These are phyloP conservation scores for Chrysochloris asiatica DNA, from an alignment of 2,113 vertebrate genomes.

Conservation along the genomic window DNA sequence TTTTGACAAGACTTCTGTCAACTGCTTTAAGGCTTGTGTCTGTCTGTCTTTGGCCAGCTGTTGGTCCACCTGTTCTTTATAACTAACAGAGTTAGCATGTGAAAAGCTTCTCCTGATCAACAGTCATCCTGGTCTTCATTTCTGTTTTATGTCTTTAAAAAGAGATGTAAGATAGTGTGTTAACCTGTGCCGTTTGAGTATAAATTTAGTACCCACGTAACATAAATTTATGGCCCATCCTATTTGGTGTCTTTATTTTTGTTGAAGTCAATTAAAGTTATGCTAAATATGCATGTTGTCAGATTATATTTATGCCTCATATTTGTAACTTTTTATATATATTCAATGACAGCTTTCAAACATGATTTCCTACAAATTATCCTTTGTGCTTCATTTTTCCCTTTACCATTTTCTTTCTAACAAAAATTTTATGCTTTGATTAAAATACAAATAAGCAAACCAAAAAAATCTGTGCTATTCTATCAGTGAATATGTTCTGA, in stretches of 20 bases:
- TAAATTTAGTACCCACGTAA: not conserved
- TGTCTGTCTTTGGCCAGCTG: slow-evolving; percentile 48
- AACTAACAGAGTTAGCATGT: not conserved
- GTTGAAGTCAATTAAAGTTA: not conserved
- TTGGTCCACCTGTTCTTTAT: slow-evolving; percentile 60
- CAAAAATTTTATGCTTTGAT: not conserved
- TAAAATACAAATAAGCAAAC: not conserved
- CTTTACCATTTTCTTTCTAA: slow-evolving; percentile 20
- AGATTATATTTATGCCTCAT: not conserved
- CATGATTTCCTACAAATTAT: not conserved
- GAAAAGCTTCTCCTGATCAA: slow-evolving; percentile 7
- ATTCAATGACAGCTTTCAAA: not conserved
- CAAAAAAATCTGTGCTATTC: not conserved
- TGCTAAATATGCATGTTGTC: not conserved
- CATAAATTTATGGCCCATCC: not conserved
- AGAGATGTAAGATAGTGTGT: not conserved
- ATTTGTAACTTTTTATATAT: too few relatives aligned
- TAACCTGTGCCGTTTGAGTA: not conserved
- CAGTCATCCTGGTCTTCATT: not conserved
- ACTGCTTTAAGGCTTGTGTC: not conserved
- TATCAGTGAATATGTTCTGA: not conserved
- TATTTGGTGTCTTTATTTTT: not conserved
- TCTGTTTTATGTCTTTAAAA: not conserved
- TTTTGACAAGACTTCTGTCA: not conserved
- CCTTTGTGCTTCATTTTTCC: not conserved